These are phyloP conservation scores for Podarcis siculus DNA, from an alignment of 2,797 vertebrate species.

Conservation along the genomic window DNA sequence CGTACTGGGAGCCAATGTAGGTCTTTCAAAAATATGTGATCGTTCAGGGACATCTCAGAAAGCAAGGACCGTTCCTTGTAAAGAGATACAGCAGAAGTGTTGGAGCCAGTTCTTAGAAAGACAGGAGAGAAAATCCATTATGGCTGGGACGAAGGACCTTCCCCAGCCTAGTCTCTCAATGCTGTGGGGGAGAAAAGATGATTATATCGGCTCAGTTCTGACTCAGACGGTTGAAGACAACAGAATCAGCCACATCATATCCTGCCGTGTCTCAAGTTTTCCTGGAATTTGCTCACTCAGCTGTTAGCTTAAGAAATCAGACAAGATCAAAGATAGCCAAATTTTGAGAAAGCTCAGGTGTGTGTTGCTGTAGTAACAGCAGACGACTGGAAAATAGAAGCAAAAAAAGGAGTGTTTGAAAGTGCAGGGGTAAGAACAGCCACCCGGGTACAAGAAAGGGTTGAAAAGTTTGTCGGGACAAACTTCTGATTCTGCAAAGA, in stretches of 20 bases:
- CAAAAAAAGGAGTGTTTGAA: background rate
- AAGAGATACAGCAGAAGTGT: background rate
- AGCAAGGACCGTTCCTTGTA: background rate
- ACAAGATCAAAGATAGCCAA: background rate
- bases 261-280: background rate
- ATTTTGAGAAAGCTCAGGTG: conserved; percentile 17
- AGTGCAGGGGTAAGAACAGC: background rate
- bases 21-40: background rate
- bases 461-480: background rate
- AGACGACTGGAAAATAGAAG: background rate
- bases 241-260: background rate
- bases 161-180: background rate
- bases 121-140: background rate
- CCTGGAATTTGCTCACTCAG: conserved; percentile 8
- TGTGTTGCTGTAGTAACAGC: background rate
- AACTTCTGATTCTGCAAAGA: background rate
- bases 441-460: background rate
- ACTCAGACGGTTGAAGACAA: background rate
- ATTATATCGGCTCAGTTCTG: background rate
- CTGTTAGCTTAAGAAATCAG: conserved; percentile 4
- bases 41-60: background rate
- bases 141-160: background rate
- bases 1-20: too few species aligned
- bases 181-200: background rate
- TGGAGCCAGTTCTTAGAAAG: background rate